Evolutionary conservation across 2,113 vertebrate genomes (phyloP).

Genomic region (Melanocharis versteri): DNA sequence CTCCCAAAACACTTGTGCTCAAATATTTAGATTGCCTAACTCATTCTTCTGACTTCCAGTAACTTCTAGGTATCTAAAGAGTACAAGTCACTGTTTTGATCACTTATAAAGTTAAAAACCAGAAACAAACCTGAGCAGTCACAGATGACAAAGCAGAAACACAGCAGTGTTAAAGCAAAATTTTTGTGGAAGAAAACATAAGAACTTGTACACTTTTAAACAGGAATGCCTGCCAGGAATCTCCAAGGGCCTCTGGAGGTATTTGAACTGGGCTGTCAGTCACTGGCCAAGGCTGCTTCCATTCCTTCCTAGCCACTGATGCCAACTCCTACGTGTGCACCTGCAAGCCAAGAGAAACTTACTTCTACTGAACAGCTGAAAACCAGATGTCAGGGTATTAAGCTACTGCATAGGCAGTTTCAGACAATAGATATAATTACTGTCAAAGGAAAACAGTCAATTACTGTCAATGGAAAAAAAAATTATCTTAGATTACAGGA

Average conservation of each 20-base stretch:
- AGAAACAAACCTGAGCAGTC: slow-evolving; percentile 77
- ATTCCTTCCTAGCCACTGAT: slow-evolving; percentile 82
- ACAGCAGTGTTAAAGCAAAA: slow-evolving; percentile 80
- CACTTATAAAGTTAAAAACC: background rate
- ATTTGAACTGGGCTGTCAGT: slow-evolving; percentile 81
- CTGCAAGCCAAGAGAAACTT: slow-evolving; percentile 49
- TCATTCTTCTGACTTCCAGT: background rate
- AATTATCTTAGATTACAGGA: background rate
- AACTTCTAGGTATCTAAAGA: background rate
- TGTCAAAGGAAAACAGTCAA: background rate
- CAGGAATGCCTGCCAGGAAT: slow-evolving; percentile 82
- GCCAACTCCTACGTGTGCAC: slow-evolving; percentile 78
- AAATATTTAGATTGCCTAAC: background rate
- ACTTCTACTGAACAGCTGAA: background rate
- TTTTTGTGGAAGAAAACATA: slow-evolving; percentile 86
- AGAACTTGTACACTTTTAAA: slow-evolving; percentile 82
- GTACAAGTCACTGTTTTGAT: background rate
- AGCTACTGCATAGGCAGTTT: background rate
- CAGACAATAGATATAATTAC: background rate
- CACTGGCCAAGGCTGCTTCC: slow-evolving; percentile 80
- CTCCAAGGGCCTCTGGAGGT: slow-evolving; percentile 78
- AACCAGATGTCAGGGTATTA: background rate
- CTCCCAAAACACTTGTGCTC: background rate
- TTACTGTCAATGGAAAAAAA: background rate
- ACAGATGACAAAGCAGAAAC: slow-evolving; percentile 86